A percentile compares a stretch with the other conserved stretches of the same genome.
phyloP scores from a whole-genome alignment of 1,140 invertebrate species.

The Lucilia sericata region DNA sequence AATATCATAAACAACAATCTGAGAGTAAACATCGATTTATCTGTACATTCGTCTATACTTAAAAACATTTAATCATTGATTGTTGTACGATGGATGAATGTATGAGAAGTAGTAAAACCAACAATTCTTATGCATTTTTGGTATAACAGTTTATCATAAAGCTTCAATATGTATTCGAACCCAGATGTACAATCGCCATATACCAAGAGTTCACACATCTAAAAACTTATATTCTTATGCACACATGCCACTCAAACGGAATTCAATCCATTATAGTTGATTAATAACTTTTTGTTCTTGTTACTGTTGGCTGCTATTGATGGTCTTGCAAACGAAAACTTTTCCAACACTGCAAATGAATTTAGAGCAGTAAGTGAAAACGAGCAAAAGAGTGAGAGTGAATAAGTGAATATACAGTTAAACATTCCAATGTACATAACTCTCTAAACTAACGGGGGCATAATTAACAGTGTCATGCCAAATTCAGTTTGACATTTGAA shows the following conservation, averaged over 20 bases:
- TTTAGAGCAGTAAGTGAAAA: too few relatives aligned
- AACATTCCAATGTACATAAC: background rate
- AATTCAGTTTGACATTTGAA: too few relatives aligned
- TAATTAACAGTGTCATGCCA: too few relatives aligned
- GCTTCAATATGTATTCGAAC: background rate
- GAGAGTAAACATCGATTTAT: too few relatives aligned
- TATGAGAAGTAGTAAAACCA: background rate
- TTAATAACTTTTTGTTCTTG: constrained; percentile 23
- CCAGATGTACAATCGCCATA: background rate
- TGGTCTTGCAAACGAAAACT: background rate
- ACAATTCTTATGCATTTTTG: background rate
- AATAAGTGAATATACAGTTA: too few relatives aligned
- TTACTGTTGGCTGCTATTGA: background rate
- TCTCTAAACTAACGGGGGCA: background rate
- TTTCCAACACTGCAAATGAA: background rate
- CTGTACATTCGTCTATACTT: too few relatives aligned
- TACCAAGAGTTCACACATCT: background rate
- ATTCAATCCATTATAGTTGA: constrained; percentile 28
- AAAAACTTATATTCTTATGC: background rate
- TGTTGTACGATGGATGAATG: background rate
- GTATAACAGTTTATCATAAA: background rate
- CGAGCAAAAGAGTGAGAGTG: too few relatives aligned
- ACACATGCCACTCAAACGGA: background rate
- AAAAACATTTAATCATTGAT: background rate
- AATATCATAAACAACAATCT: too few relatives aligned